Evolutionary conservation across 2,888 invertebrate genomes (phyloP).

Genomic region (Esperia sulphurella): DNA sequence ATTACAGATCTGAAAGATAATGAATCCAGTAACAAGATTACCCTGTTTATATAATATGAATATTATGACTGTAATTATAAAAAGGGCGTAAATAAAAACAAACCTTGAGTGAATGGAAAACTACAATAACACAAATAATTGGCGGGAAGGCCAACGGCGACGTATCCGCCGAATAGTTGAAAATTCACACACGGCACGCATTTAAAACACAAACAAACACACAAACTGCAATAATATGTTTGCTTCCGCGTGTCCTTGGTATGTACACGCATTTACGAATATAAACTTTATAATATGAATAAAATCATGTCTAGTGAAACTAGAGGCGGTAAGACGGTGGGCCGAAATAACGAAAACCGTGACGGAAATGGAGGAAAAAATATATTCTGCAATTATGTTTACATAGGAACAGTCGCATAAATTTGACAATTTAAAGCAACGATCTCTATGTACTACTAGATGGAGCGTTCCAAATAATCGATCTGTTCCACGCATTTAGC

Average conservation of each 20-base stretch:
- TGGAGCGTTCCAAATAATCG: too few species aligned
- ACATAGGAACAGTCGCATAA: too few species aligned
- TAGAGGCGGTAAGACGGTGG: neutral
- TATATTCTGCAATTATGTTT: too few species aligned
- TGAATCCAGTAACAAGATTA: too few species aligned
- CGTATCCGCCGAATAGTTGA: neutral
- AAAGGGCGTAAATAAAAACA: too few species aligned
- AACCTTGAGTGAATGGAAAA: slow-evolving; percentile 4
- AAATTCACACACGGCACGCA: neutral
- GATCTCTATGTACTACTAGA: too few species aligned
- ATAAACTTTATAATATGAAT: slow-evolving; percentile 3
- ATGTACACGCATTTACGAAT: slow-evolving; percentile 17
- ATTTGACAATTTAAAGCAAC: too few species aligned
- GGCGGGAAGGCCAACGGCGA: slow-evolving; percentile 2
- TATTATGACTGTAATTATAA: too few species aligned
- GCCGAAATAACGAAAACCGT: neutral
- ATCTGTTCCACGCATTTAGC: too few species aligned
- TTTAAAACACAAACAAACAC: neutral
- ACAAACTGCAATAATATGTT: slow-evolving; percentile 4
- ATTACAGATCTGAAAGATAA: too few species aligned
- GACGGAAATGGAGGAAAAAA: neutral
- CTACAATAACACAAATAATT: slow-evolving; percentile 4
- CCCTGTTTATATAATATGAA: too few species aligned
- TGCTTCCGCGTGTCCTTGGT: slow-evolving; percentile 24
- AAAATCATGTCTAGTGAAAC: neutral